Conservation (phyloP, 2,113 vertebrate genomes). For the Passer montanus region DNA sequence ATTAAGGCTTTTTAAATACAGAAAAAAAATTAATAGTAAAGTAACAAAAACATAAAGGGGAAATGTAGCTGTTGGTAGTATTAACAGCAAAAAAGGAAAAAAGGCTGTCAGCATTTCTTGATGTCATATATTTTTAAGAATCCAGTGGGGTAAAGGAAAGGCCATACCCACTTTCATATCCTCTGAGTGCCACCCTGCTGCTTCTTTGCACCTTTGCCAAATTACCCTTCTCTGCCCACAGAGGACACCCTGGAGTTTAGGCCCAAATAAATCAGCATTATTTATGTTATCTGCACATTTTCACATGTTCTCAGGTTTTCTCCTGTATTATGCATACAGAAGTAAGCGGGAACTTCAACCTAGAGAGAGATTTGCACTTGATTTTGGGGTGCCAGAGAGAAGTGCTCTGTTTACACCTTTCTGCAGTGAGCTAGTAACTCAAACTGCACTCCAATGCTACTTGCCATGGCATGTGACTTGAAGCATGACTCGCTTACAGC, state of each 20-base stretch:
- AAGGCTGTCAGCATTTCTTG: neutral
- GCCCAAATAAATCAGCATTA: neutral
- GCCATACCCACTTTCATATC: neutral
- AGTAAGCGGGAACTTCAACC: neutral
- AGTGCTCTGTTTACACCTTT: neutral
- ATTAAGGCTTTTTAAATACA: neutral
- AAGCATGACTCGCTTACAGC: neutral
- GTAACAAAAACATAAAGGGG: neutral
- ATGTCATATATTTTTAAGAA: neutral
- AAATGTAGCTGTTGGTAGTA: neutral
- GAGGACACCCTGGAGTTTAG: neutral
- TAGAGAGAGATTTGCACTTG: neutral
- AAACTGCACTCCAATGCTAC: neutral
- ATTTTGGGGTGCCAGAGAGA: neutral
- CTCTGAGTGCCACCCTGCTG: accelerated
- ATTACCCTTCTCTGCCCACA: neutral
- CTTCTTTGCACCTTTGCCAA: neutral
- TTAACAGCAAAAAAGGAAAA: neutral
- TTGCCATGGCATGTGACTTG: neutral
- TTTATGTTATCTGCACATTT: neutral
- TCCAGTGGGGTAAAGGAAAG: neutral
- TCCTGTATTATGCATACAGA: neutral
- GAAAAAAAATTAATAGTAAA: neutral
- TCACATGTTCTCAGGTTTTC: neutral
- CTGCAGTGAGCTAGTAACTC: neutral